Evolutionary conservation across 2,113 vertebrate species (phyloP), one percentile per base, ranked within the genome.

Genomic region (Symphodus melops): DNA sequence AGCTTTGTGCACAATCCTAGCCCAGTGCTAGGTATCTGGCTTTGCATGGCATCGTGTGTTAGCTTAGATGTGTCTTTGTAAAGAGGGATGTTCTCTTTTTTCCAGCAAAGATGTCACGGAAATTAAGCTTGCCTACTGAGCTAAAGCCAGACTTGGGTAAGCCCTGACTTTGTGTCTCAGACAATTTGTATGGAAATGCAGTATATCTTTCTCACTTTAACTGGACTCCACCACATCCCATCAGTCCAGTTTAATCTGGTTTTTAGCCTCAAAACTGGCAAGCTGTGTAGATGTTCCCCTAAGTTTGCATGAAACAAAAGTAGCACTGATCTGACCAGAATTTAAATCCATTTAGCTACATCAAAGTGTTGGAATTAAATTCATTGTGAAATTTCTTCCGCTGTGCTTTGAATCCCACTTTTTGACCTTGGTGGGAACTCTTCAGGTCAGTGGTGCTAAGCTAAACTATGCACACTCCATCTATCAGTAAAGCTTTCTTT

Each of bases 61-160:
- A 81, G 92, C 87, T 85, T 91, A 91, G 91, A 92, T 57, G 81
- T 93, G 90, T 88, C 90, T 95, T 96, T 96, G 91, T 96, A 96
- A 97, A 95, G 95, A 94, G 95, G 87, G 92, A 93, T 95, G 96
- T 98, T 97, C 95, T 97, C 95, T 99, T 93, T 95, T 92, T 95
- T 95, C 95, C 97, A 99, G 98, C 98, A 95, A 99, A 97, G 96
- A 98, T 99, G 97, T 99, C 97, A 96, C 97, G 98, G 95, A 99
- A 99, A 95, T 97, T 99, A 97, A 99, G 98, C 95, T 97, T 99
- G 95, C 98, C 98, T 95, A 99, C 98, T 95, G 97, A 99, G 93
- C 95, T 99, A 96, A 99, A 99, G 96, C 97, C 97, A 95, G 97
- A 99, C 93, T 95, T 99, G 96, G 98, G 98, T 99, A 98, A 98